Conservation (phyloP, 2,888 invertebrate species). For the Yponomeuta evonymella region DNA sequence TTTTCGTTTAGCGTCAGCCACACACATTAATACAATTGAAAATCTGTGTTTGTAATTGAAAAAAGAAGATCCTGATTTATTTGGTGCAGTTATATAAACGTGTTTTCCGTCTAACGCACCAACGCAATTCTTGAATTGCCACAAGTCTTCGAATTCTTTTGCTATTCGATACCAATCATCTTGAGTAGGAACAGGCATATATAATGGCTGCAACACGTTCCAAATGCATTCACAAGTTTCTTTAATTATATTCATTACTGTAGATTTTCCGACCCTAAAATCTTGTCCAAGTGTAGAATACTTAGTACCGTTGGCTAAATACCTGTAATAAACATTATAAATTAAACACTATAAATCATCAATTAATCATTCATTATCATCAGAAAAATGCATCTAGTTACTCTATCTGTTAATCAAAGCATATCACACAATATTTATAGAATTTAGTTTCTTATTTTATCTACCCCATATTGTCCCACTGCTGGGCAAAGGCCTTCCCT, state of each 20-base stretch:
- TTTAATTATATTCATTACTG: conserved; percentile 7
- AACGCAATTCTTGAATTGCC: conserved; percentile 14
- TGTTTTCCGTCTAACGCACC: conserved; percentile 14
- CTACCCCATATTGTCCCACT: conserved; percentile 14
- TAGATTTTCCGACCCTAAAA: conserved; percentile 11
- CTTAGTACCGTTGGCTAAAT: conserved; percentile 8
- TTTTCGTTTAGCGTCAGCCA: conserved; percentile 11
- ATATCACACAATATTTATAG: conserved; percentile 15
- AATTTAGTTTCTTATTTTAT: conserved; percentile 15
- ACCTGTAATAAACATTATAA: conserved; percentile 18
- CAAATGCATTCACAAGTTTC: conserved; percentile 10
- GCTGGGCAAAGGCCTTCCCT: conserved; percentile 3
- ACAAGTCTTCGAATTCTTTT: conserved; percentile 12
- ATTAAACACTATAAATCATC: conserved; percentile 20
- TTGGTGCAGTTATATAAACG: conserved; percentile 9
- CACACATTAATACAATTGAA: conserved; percentile 12
- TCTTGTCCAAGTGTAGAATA: conserved; percentile 7
- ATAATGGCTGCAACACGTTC: conserved; percentile 8
- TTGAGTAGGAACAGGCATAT: conserved; percentile 5
- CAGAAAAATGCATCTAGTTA: conserved; percentile 15
- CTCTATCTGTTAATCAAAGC: conserved; percentile 15
- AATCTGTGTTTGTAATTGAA: conserved; percentile 11
- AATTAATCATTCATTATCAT: conserved; percentile 14
- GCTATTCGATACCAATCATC: conserved; percentile 6
- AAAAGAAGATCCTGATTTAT: conserved; percentile 11